Conservation (phyloP, 1,140 invertebrate species). For the Tenebrio molitor region DNA sequence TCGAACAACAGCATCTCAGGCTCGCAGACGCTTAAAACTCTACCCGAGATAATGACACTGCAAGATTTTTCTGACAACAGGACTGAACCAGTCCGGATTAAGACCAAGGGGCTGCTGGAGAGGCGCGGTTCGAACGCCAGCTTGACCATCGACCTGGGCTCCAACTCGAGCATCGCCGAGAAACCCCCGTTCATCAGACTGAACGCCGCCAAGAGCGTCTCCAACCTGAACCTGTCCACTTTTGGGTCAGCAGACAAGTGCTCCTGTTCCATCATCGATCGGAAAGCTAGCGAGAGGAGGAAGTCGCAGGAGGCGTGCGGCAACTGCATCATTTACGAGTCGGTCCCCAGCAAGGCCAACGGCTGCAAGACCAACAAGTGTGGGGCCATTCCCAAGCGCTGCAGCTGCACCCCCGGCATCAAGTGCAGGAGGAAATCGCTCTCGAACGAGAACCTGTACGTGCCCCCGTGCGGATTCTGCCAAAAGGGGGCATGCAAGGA, state of each 20-base stretch:
- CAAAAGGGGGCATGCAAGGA: conserved; percentile 57
- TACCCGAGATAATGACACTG: conserved; percentile 76
- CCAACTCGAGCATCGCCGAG: conserved; percentile 58
- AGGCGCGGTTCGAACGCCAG: conserved; percentile 89
- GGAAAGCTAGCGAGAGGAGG: conserved; percentile 52
- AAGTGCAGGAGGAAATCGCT: conserved; percentile 68
- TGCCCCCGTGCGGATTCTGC: conserved; percentile 63
- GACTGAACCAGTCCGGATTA: conserved; percentile 68
- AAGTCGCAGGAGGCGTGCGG: conserved; percentile 63
- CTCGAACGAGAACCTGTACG: conserved; percentile 71
- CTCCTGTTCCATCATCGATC: conserved; percentile 52
- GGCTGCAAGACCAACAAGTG: conserved; percentile 56
- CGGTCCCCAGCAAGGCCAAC: conserved; percentile 59
- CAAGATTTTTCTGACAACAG: conserved; percentile 72
- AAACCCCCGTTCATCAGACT: conserved; percentile 51
- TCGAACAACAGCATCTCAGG: conserved; percentile 66
- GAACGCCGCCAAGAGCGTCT: conserved; percentile 64
- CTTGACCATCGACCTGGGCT: conserved; percentile 73
- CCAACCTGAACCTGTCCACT: conserved; percentile 62
- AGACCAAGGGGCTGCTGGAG: conserved; percentile 78
- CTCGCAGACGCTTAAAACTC: conserved; percentile 71
- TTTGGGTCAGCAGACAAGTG: conserved; percentile 56
- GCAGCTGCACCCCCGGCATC: conserved; percentile 57
- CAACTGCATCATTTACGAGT: conserved; percentile 64
- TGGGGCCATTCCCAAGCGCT: conserved; percentile 55